Evolutionary conservation across 2,888 invertebrate genomes (phyloP).

Genomic region (Troides helena): DNA sequence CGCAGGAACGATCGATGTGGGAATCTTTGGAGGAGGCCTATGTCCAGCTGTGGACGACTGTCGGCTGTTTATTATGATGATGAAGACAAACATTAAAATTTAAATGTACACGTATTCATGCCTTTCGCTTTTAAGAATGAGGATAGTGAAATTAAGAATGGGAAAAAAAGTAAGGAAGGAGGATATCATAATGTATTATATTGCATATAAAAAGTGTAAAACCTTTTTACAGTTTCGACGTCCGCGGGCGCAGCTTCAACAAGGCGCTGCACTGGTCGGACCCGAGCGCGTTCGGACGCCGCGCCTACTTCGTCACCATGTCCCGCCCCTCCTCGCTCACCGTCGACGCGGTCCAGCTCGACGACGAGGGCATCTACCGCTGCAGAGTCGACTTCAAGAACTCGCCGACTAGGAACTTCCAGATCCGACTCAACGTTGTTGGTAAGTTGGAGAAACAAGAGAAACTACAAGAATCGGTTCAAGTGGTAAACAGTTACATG

Average conservation of each 20-base stretch:
- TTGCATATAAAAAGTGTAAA: too few relatives aligned
- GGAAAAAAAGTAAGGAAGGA: too few relatives aligned
- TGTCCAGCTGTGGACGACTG: not conserved
- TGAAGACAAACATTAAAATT: too few relatives aligned
- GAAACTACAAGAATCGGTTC: too few relatives aligned
- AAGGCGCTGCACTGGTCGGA: conserved; percentile 92
- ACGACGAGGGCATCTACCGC: conserved; percentile 91
- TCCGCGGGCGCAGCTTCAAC: conserved; percentile 88
- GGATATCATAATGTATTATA: too few relatives aligned
- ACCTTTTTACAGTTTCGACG: conserved; percentile 85
- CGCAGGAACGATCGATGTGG: too few relatives aligned
- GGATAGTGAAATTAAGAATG: too few relatives aligned
- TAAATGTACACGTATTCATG: too few relatives aligned
- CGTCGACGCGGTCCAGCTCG: conserved; percentile 89
- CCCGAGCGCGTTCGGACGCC: conserved; percentile 88
- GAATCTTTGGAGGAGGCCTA: not conserved
- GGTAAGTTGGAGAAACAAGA: conserved; percentile 81
- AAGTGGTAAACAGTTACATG: too few relatives aligned
- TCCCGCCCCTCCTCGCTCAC: conserved; percentile 89
- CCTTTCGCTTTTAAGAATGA: too few relatives aligned
- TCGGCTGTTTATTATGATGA: not conserved
- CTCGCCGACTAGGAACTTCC: conserved; percentile 92
- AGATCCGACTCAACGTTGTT: conserved; percentile 92
- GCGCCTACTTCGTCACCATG: conserved; percentile 91
- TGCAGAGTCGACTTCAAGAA: conserved; percentile 95